Conservation (phyloP, 2,888 invertebrate species). For the Coremacera marginata region DNA sequence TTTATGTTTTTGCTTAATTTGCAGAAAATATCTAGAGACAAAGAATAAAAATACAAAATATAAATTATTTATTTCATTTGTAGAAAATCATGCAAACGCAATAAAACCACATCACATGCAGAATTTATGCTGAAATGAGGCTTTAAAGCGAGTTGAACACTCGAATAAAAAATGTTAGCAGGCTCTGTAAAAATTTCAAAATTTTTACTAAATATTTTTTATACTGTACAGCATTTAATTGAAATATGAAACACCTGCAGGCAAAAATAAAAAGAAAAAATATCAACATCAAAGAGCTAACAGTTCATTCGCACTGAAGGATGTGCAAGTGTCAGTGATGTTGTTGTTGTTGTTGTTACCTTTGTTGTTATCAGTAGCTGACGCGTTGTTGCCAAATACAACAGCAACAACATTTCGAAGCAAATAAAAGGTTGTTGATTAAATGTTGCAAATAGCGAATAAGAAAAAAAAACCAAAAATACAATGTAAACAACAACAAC, state of each 20-base stretch:
- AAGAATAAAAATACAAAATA: too few species aligned
- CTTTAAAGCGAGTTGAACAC: too few species aligned
- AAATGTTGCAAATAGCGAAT: not conserved
- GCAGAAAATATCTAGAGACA: too few species aligned
- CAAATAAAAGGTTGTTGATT: conserved; percentile 3
- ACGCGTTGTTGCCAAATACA: not conserved
- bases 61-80: too few species aligned
- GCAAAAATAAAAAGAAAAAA: not conserved
- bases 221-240: not conserved
- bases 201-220: not conserved
- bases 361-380: not conserved
- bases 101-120: too few species aligned
- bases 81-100: too few species aligned
- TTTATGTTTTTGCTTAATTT: too few species aligned
- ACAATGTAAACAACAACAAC: too few species aligned
- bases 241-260: not conserved
- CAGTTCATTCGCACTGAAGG: not conserved
- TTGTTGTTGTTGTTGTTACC: not conserved
- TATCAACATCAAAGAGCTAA: not conserved
- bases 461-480: not conserved
- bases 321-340: not conserved
- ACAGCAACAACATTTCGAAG: not conserved
- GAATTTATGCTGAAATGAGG: too few species aligned
- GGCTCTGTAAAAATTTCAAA: not conserved
- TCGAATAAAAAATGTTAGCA: too few species aligned